These are phyloP conservation scores for Acanthiza pusilla DNA, from an alignment of 2,797 vertebrate species.

Conservation along the genomic window DNA sequence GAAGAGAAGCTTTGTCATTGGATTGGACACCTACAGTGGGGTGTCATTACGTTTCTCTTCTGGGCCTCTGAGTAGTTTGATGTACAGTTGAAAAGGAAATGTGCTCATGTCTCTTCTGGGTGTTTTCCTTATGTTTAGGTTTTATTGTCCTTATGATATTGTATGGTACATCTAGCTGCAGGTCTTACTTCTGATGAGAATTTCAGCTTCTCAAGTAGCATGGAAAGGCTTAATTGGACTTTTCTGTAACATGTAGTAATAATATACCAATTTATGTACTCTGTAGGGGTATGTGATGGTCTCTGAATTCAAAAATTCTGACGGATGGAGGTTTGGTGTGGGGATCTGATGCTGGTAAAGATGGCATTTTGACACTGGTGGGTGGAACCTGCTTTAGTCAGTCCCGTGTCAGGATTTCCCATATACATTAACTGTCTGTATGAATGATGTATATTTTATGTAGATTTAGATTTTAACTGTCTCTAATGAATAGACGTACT, in stretches of 20 bases:
- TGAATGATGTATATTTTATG: background rate
- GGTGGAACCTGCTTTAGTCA: background rate
- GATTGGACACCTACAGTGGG: background rate
- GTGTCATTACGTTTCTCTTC: background rate
- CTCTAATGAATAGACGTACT: background rate
- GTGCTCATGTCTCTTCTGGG: fast-evolving
- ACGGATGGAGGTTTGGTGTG: background rate
- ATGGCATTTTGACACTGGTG: background rate
- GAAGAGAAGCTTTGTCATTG: background rate
- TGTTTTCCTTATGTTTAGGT: background rate
- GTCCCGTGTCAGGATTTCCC: background rate
- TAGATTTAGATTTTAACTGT: background rate
- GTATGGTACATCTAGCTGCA: background rate
- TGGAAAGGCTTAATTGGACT: background rate
- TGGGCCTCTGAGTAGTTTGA: background rate
- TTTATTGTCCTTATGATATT: background rate
- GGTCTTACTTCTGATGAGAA: background rate
- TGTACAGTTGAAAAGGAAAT: background rate
- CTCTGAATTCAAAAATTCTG: background rate
- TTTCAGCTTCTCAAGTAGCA: background rate
- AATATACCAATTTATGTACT: background rate
- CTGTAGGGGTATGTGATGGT: background rate
- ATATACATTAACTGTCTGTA: background rate
- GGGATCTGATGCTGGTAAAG: background rate
- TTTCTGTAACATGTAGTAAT: background rate